Base-by-base conservation (phyloP, 2,888 invertebrate genomes). In the Scaeva pyrastri region DNA sequence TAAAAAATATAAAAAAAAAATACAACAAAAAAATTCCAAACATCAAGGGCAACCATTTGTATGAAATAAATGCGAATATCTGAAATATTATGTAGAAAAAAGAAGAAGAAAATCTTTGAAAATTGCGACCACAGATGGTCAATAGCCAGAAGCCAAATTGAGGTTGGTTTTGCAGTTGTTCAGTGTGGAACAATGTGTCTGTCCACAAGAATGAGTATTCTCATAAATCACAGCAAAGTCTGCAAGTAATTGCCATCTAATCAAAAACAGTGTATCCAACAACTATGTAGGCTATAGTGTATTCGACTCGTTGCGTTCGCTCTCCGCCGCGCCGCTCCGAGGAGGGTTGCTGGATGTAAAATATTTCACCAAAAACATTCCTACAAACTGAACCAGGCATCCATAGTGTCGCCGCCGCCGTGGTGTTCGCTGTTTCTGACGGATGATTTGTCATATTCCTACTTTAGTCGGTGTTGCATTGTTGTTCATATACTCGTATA, bases 171-270 rank as follows among this genome's bases (percentile, higher is more conserved):
- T 68, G 21, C 66, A 66, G 31, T 7, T 45, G 68, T 39, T n/a
- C 31, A 31, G 8, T 31, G 6, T 31, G 31, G 39, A 82, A 84
- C 84, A 87, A 79, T 79, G 82, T 83, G 78, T 83, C 78, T 89
- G 90, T 89, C 89, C 88, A 85, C 80, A 88, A 88, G 87, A 89
- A 89, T 90, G 88, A 88, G 80, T 83, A 72, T 80, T 88, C 88
- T 90, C 90, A 89, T 90, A 89, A 90, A 90, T 90, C 89, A 89
- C 83, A 76, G 62, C 72, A 88, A 78, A 88, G 88, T 87, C 89
- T 89, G 89, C 89, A 90, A 89, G 88, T 89, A 89, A 90, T 90
- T 89, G 88, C 88, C 88, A 88, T 88, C 89, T 88, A 88, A 88
- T 87, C 84, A 88, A 82, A 82, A 82, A 85, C 82, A 78, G 23